Conservation (phyloP, 2,888 invertebrate genomes). For the Azorinus chamasolen region DNA sequence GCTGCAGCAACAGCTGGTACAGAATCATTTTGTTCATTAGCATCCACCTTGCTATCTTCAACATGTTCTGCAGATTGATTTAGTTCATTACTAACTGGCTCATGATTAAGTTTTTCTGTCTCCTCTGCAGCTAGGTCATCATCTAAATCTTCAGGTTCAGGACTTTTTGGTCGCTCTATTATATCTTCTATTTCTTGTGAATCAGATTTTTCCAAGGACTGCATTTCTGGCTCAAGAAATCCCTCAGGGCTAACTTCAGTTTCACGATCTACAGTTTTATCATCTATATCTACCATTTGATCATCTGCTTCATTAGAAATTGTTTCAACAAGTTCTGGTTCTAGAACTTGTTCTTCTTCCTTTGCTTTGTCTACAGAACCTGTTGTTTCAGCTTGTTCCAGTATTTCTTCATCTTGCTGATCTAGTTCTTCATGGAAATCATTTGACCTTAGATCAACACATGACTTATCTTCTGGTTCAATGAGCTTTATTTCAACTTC, state of each 20-base stretch:
- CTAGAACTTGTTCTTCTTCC: conserved; percentile 9
- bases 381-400: conserved; percentile 9
- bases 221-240: conserved; percentile 22
- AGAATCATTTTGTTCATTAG: no score
- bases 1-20: no score
- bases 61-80: no score
- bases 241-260: conserved; percentile 13
- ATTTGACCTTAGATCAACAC: background rate
- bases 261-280: conserved; percentile 14
- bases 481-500: background rate
- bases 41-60: no score
- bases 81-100: background rate
- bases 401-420: background rate
- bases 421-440: background rate
- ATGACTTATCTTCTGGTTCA: background rate
- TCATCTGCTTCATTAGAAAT: background rate
- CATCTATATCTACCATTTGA: conserved; percentile 6
- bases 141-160: background rate
- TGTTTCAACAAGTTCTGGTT: background rate
- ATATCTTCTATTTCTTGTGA: background rate
- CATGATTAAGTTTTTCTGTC: background rate
- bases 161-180: conserved; percentile 4
- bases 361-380: background rate
- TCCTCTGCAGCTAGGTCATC: background rate
- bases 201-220: background rate